Evolutionary conservation across 2,888 invertebrate genomes (phyloP).

Genomic region (Sphaerophoria taeniata): DNA sequence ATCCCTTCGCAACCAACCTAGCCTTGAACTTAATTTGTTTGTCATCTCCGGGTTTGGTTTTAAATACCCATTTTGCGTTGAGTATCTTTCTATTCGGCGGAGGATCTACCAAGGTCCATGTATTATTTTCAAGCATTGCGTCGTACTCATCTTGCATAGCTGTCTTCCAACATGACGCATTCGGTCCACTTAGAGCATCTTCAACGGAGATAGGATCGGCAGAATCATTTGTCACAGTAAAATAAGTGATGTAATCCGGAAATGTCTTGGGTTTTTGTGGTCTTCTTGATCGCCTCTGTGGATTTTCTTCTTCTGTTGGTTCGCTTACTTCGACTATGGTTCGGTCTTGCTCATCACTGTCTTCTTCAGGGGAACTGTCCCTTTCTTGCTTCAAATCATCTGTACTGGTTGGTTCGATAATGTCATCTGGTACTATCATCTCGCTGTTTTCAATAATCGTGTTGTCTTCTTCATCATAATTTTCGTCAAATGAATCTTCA

Average conservation of each 20-base stretch:
- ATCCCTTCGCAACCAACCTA: constrained; percentile 29
- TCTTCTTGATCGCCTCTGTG: too few relatives aligned
- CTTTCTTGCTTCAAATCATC: too few relatives aligned
- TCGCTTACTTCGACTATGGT: background rate
- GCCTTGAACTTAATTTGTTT: constrained; percentile 8
- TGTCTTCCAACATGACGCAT: constrained; percentile 23
- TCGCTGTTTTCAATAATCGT: constrained; percentile 9
- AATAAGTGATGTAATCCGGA: constrained; percentile 20
- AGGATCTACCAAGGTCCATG: constrained; percentile 19
- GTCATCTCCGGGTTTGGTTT: constrained; percentile 4
- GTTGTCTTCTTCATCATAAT: background rate
- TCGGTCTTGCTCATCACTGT: background rate
- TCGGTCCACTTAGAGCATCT: constrained; percentile 28
- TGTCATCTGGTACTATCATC: constrained; percentile 12
- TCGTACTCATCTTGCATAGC: constrained; percentile 22
- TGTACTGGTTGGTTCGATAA: background rate
- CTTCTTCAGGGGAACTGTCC: too few relatives aligned
- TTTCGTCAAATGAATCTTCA: background rate
- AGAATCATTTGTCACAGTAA: constrained; percentile 30
- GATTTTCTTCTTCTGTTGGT: background rate
- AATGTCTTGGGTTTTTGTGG: background rate
- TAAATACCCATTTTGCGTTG: constrained; percentile 9
- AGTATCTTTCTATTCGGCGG: constrained; percentile 16
- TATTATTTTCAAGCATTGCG: too few relatives aligned
- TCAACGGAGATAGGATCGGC: constrained; percentile 25